Percentiles rank a stretch among this genome's conserved stretches.
phyloP scores from a whole-genome alignment of 2,888 invertebrate species.

The Bellardia pandia region DNA sequence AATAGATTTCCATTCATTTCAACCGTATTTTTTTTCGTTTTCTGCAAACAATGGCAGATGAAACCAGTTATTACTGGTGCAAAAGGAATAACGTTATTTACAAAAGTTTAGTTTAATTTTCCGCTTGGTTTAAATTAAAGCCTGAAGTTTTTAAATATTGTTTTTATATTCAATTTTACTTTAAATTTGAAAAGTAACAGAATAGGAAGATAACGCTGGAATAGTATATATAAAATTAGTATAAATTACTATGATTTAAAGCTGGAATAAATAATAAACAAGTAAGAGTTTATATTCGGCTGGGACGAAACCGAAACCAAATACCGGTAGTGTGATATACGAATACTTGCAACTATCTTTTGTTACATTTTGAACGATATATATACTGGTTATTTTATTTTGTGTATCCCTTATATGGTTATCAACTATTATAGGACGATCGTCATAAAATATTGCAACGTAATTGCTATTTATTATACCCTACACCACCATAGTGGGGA shows the following conservation, averaged over 20 bases:
- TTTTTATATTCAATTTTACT: neutral
- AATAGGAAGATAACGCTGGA: neutral
- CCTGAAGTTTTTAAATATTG: constrained; percentile 8
- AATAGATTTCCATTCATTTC: neutral
- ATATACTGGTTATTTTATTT: no score
- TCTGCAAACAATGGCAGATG: constrained; percentile 6
- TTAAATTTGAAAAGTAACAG: neutral
- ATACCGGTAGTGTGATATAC: no score
- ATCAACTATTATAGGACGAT: no score
- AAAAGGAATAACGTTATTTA: no score
- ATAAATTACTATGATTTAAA: constrained; percentile 6
- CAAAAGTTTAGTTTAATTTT: constrained; percentile 54
- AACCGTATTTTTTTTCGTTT: neutral
- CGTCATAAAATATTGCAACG: no score
- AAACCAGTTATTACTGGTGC: neutral
- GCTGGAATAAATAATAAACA: neutral
- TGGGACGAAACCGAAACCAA: no score
- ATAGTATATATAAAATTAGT: neutral
- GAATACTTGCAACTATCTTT: no score
- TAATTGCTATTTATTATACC: no score
- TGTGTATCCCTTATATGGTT: no score
- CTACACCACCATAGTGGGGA: no score
- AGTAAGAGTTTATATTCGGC: no score
- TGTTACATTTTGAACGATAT: no score
- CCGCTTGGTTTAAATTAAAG: constrained; percentile 49